phyloP scores from a whole-genome alignment of 2,113 vertebrate species.

The Varanus salvator region DNA sequence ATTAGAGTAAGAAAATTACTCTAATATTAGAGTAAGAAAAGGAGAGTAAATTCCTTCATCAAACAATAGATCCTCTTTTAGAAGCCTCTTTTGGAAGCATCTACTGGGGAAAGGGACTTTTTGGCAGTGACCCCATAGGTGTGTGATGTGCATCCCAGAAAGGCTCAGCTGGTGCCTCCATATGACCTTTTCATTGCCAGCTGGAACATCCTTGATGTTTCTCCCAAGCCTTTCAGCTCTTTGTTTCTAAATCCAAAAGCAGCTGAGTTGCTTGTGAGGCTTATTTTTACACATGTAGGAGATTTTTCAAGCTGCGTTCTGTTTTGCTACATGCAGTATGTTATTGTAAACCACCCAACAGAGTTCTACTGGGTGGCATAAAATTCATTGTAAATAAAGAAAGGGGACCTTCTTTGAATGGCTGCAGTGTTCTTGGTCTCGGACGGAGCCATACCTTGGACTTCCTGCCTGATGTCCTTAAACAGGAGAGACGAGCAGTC shows the following conservation, averaged over 20 bases:
- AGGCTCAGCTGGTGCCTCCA: too few species aligned
- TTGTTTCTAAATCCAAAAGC: too few species aligned
- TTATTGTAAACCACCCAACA: neutral
- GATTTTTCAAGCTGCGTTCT: neutral
- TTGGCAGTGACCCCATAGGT: too few species aligned
- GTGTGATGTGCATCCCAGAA: too few species aligned
- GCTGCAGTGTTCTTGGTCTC: neutral
- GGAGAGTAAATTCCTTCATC: neutral
- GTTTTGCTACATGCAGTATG: neutral
- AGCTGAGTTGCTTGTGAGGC: neutral
- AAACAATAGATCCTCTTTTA: neutral
- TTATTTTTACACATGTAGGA: neutral
- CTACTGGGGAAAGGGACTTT: too few species aligned
- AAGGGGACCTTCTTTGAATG: neutral
- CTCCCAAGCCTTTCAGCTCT: too few species aligned
- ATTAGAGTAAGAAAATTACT: neutral
- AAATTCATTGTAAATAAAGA: neutral
- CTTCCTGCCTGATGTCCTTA: neutral
- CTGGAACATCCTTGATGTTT: neutral
- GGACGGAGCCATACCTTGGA: neutral
- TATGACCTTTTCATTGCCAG: neutral
- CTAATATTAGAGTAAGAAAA: neutral
- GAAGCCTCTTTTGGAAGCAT: neutral
- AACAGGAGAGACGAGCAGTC: neutral
- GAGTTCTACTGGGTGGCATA: neutral